Evolutionary conservation across 2,888 invertebrate genomes (phyloP).

Genomic region (Dryadula phaetusa): DNA sequence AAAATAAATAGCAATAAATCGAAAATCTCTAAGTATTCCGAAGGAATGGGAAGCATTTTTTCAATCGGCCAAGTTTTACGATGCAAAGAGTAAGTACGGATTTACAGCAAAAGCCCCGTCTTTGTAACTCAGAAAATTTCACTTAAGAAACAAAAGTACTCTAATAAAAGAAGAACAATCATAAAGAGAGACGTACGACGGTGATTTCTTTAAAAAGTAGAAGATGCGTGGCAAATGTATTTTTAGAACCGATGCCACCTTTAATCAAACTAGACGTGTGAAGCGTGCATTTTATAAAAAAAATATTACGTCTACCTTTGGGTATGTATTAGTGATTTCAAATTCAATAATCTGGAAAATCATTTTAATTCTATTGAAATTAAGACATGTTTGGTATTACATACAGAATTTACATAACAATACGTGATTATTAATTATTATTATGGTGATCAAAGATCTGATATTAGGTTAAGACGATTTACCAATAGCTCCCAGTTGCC

Average conservation of each 20-base stretch:
- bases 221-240: slow-evolving; percentile 48
- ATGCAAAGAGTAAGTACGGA: slow-evolving; percentile 77
- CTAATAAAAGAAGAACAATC: slow-evolving; percentile 83
- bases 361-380: too few species aligned
- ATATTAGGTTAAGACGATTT: too few species aligned
- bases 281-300: too few species aligned
- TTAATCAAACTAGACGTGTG: slow-evolving; percentile 29
- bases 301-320: too few species aligned
- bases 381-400: too few species aligned
- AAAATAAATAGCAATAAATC: slow-evolving; percentile 4
- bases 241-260: slow-evolving; percentile 43
- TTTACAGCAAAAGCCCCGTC: slow-evolving; percentile 74
- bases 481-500: too few species aligned
- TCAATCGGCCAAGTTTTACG: slow-evolving; percentile 79
- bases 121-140: slow-evolving; percentile 80
- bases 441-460: too few species aligned
- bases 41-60: slow-evolving; percentile 59
- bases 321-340: too few species aligned
- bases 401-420: too few species aligned
- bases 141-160: slow-evolving; percentile 83
- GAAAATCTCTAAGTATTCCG: background rate
- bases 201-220: slow-evolving; percentile 67
- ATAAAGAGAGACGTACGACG: slow-evolving; percentile 76
- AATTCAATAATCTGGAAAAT: too few species aligned
- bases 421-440: too few species aligned